Base-by-base conservation (phyloP, 2,797 vertebrate genomes). In the Eulemur mongoz region DNA sequence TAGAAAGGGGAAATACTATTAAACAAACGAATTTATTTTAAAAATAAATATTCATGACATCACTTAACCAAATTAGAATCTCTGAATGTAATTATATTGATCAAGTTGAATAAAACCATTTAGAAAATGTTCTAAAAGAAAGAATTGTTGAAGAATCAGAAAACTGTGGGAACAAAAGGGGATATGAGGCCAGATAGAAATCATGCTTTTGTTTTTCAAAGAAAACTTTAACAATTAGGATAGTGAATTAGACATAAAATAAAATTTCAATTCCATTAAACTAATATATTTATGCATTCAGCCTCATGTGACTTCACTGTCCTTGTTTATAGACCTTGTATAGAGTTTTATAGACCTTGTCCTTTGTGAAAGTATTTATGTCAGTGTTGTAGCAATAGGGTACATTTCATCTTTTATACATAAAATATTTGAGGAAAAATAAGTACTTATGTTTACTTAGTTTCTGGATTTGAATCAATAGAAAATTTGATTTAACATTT, bases 11-110 rank as follows among this genome's bases (percentile, higher is more conserved):
- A 82, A 73, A 75, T 86, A 67, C 30, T 78, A 65, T 81, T 75
- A 82, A n/a, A 87, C 11, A 75, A 57, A 50, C 40, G 12, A 67
- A 45, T 65, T 65, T 35, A 80, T 43, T 92, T 79, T 22, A 75
- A 78, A 73, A 73, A 91, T 94, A 94, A 87, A 87, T 88, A 88
- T 75, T 92, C n/a, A 67, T 87, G 78, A 65, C 12, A 67, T 75
- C 14, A 48, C 48, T 65, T 81, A 45, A 30, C 22, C 52, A 82
- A 50, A 76, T 91, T 82, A 92, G 40, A 91, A 75, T 59, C 87
- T 81, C 30, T 87, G 50, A 65, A 54, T 65, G 65, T 57, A 80
- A 86, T 95, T 81, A 73, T 59, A 72, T 72, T 18, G 23, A 67
- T 75, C 15, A 3, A 38, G 75, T 67, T 81, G 48, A 81, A 81